Evolutionary conservation across 1,140 invertebrate genomes (phyloP).

Genomic region (Trichogramma pretiosum): DNA sequence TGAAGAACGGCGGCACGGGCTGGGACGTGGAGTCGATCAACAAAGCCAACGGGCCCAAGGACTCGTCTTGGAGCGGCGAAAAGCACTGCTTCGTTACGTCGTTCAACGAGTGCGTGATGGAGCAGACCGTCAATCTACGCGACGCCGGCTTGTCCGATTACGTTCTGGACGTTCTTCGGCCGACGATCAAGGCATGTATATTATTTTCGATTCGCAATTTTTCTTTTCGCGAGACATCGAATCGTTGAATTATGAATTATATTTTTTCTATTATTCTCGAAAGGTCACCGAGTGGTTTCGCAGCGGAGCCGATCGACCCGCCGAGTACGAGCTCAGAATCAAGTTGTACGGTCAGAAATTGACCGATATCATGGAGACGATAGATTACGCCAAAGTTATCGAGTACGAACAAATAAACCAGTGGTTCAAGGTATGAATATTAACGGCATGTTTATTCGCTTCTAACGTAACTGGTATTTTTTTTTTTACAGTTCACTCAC

Average conservation of each 20-base stretch:
- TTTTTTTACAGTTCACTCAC: slow-evolving; percentile 29
- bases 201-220: slow-evolving; percentile 5
- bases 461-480: no score
- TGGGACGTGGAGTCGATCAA: slow-evolving; percentile 39
- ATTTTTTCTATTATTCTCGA: slow-evolving; percentile 33
- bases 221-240: no score
- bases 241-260: slow-evolving; percentile 1
- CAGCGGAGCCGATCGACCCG: no score
- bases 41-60: no score
- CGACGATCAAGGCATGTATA: slow-evolving; percentile 38
- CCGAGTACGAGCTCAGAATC: slow-evolving; percentile 26
- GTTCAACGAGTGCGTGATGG: slow-evolving; percentile 32
- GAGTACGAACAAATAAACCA: slow-evolving; percentile 30
- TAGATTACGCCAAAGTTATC: slow-evolving; percentile 23
- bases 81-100: slow-evolving; percentile 43
- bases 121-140: slow-evolving; percentile 37
- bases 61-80: no score
- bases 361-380: slow-evolving; percentile 22
- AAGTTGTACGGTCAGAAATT: slow-evolving; percentile 20
- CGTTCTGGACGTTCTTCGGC: slow-evolving; percentile 37
- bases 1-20: slow-evolving; percentile 27
- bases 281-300: slow-evolving; percentile 39
- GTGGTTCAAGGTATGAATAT: slow-evolving; percentile 31
- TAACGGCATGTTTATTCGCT: no score
- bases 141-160: slow-evolving; percentile 32